phyloP scores from a whole-genome alignment of 1,140 invertebrate species.

The Drosophila persimilis region DNA sequence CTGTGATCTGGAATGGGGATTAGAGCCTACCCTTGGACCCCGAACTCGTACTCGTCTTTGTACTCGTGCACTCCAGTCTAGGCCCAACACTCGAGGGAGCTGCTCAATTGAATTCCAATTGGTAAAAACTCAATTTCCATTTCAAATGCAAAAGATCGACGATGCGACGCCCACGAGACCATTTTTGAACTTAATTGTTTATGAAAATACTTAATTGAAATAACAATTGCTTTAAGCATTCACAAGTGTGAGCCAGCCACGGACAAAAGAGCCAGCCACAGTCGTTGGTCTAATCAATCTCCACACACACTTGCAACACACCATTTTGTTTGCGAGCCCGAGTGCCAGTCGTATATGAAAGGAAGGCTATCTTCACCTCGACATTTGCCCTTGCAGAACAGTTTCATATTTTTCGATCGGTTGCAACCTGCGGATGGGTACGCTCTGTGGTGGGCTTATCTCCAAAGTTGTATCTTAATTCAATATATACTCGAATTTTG shows the following conservation, averaged over 20 bases:
- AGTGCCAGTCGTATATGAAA: slow-evolving; percentile 40
- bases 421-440: slow-evolving; percentile 26
- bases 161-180: slow-evolving; percentile 38
- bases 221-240: slow-evolving; percentile 66
- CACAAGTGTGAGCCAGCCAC: slow-evolving; percentile 46
- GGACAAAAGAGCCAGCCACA: slow-evolving; percentile 42
- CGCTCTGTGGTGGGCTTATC: slow-evolving; percentile 34
- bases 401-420: slow-evolving; percentile 35
- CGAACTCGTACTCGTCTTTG: no score
- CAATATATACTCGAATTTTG: background rate
- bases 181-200: slow-evolving; percentile 69
- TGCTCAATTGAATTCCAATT: slow-evolving; percentile 35
- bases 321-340: no score
- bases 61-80: slow-evolving; percentile 12
- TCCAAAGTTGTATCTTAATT: slow-evolving; percentile 28
- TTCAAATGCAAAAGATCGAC: slow-evolving; percentile 53
- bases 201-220: slow-evolving; percentile 78
- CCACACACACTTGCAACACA: slow-evolving; percentile 49
- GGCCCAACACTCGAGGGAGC: slow-evolving; percentile 43
- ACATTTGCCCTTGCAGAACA: slow-evolving; percentile 54
- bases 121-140: slow-evolving; percentile 38
- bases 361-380: slow-evolving; percentile 72
- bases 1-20: no score
- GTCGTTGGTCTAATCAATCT: slow-evolving; percentile 49
- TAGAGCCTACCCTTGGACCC: no score